phyloP scores from a whole-genome alignment of 2,113 vertebrate genomes.

The Hystrix cristata region DNA sequence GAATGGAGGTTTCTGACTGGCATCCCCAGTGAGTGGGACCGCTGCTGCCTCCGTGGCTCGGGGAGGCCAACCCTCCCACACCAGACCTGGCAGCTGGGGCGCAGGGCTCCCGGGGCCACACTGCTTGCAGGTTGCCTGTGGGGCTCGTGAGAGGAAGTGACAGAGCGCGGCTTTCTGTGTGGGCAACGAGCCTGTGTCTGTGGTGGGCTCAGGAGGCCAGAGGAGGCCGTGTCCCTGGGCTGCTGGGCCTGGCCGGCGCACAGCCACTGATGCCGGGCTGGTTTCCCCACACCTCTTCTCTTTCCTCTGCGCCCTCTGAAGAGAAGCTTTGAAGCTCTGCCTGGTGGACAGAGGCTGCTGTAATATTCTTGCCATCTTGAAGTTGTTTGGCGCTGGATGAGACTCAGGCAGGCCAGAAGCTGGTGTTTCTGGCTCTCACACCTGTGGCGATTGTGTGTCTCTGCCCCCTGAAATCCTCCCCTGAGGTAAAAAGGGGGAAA shows the following conservation, averaged over 20 bases:
- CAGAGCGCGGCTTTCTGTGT: neutral
- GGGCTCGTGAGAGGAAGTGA: neutral
- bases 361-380: neutral
- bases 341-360: neutral
- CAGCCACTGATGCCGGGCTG: neutral
- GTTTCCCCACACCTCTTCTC: neutral
- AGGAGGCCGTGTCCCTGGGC: neutral
- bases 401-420: neutral
- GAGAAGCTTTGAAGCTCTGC: neutral
- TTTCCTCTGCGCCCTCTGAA: neutral
- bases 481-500: neutral
- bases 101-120: neutral
- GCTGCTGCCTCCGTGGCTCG: neutral
- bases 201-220: neutral
- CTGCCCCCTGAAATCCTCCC: neutral
- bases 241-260: too few species aligned
- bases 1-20: neutral
- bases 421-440: neutral
- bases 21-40: too few species aligned
- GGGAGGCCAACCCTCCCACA: neutral
- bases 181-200: neutral
- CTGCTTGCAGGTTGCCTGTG: neutral
- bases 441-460: neutral
- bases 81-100: neutral
- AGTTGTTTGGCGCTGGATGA: neutral